Percentiles rank a stretch among this genome's conserved stretches.
phyloP scores from a whole-genome alignment of 2,113 vertebrate species.

The Candoia aspera region DNA sequence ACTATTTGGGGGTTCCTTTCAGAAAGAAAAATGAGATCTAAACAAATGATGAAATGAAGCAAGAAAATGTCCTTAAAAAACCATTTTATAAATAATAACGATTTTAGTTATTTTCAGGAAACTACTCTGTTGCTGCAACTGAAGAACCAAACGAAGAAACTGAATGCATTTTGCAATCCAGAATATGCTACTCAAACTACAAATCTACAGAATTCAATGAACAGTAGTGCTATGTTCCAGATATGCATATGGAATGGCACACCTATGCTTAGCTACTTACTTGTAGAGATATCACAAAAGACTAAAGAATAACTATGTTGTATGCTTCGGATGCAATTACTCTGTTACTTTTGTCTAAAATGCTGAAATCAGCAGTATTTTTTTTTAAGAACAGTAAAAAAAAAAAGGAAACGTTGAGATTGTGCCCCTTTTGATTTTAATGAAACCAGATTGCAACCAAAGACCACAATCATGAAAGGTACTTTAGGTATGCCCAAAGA shows the following conservation, averaged over 20 bases:
- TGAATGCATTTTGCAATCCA: background rate
- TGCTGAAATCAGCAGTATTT: background rate
- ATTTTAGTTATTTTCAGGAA: background rate
- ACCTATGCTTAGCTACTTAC: background rate
- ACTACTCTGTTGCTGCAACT: background rate
- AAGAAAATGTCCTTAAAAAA: background rate
- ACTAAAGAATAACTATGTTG: background rate
- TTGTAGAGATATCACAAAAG: background rate
- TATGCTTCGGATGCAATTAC: background rate
- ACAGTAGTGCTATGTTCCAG: background rate
- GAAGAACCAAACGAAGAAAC: too few species aligned
- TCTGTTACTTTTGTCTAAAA: background rate
- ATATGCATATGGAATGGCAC: background rate
- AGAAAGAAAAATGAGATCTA: background rate
- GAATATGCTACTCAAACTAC: background rate
- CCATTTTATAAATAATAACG: too few species aligned
- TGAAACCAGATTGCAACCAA: background rate
- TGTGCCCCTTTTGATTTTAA: background rate
- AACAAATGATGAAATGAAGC: background rate
- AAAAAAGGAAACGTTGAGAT: background rate
- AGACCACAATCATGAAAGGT: background rate
- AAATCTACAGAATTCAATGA: constrained; percentile 20
- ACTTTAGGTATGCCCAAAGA: background rate
- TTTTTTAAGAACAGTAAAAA: background rate
- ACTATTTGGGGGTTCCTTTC: background rate